Evolutionary conservation across 2,113 vertebrate genomes (phyloP).

Genomic region (Sceloporus tristichus): DNA sequence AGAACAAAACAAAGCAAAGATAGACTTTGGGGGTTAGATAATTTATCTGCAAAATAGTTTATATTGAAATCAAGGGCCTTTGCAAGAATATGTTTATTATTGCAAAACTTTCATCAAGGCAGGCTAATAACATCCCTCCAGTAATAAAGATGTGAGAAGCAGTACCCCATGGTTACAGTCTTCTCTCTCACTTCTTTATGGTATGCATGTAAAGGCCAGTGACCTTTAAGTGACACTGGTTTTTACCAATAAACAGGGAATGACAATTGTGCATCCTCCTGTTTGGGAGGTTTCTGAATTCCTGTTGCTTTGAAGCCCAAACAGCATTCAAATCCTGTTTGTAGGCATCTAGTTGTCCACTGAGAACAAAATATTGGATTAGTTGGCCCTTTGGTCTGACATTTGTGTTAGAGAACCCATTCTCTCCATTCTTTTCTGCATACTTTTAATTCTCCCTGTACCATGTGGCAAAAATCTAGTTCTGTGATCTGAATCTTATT

Average conservation of each 20-base stretch:
- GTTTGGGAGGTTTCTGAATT: neutral
- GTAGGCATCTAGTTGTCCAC: neutral
- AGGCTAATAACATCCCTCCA: neutral
- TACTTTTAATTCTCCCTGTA: too few species aligned
- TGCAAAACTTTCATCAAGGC: rapidly evolving
- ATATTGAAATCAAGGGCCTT: neutral
- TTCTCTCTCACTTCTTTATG: rapidly evolving
- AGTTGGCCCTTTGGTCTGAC: neutral
- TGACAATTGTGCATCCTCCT: neutral
- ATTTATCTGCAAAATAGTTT: rapidly evolving
- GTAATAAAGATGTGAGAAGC: rapidly evolving
- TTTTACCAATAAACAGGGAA: neutral
- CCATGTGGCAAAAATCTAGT: too few species aligned
- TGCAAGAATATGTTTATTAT: rapidly evolving
- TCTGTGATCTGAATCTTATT: too few species aligned
- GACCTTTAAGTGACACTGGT: rapidly evolving
- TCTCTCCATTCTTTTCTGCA: rapidly evolving
- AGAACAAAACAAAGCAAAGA: neutral
- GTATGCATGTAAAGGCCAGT: neutral
- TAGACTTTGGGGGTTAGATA: too few species aligned
- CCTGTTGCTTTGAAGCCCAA: neutral
- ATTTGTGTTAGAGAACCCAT: neutral
- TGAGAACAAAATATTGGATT: neutral
- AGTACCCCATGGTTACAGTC: rapidly evolving
- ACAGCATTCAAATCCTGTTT: neutral